Conservation (phyloP, 2,888 invertebrate species). For the Idaea straminata region DNA sequence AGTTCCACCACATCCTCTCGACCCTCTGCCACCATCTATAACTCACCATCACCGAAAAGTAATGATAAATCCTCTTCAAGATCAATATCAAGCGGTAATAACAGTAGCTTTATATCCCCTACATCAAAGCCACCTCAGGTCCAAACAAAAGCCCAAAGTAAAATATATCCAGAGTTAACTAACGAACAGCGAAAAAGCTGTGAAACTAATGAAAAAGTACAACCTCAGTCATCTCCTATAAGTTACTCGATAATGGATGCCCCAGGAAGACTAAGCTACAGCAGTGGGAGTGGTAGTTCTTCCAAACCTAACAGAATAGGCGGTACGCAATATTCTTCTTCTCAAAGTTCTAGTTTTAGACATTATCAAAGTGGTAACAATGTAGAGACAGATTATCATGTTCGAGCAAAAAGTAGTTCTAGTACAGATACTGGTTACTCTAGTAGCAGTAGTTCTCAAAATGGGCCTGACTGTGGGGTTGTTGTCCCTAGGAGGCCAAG, state of each 20-base stretch:
- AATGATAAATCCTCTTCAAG: conserved; percentile 59
- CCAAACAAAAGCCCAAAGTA: conserved; percentile 88
- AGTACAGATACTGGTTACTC: conserved; percentile 83
- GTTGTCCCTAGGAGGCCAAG: conserved; percentile 85
- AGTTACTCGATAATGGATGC: conserved; percentile 89
- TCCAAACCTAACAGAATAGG: conserved; percentile 72
- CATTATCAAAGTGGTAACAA: conserved; percentile 83
- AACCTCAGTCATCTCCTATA: conserved; percentile 85
- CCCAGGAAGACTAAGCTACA: conserved; percentile 82
- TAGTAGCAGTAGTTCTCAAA: conserved; percentile 81
- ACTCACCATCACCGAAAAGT: conserved; percentile 67
- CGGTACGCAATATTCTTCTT: conserved; percentile 74
- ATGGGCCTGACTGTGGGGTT: conserved; percentile 83
- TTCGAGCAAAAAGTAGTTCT: conserved; percentile 81
- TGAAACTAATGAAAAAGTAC: conserved; percentile 74
- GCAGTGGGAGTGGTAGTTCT: conserved; percentile 71
- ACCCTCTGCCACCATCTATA: conserved; percentile 67
- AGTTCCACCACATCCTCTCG: conserved; percentile 76
- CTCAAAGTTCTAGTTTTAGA: conserved; percentile 79
- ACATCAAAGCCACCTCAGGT: conserved; percentile 78
- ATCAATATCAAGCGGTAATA: conserved; percentile 55
- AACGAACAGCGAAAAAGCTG: conserved; percentile 78
- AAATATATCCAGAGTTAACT: conserved; percentile 86
- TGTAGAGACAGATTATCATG: conserved; percentile 82
- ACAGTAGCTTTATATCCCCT: conserved; percentile 76